Evolutionary conservation across 1,140 invertebrate genomes (phyloP).

Genomic region (Hypsibius dujardini): DNA sequence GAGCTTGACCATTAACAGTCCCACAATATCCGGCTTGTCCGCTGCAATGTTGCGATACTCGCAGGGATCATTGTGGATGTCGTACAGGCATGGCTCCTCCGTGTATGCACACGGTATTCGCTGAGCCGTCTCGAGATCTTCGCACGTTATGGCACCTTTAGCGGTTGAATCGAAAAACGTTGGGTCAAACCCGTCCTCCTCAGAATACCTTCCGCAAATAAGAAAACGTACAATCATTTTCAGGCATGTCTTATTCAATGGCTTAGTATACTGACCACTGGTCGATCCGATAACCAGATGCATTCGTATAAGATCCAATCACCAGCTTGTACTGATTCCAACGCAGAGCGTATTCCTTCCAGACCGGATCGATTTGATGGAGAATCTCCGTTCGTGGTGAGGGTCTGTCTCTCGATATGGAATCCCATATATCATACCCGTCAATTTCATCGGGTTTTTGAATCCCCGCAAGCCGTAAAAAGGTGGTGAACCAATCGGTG

Average conservation of each 20-base stretch:
- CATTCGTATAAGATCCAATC: not conserved
- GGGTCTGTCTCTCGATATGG: conserved; percentile 23
- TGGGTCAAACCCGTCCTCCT: not conserved
- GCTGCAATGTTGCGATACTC: not conserved
- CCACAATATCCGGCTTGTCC: not conserved
- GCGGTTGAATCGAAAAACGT: not conserved
- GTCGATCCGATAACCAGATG: not conserved
- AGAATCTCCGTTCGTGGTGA: conserved; percentile 27
- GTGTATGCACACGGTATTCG: not conserved
- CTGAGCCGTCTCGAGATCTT: too few species aligned
- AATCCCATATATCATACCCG: conserved; percentile 27
- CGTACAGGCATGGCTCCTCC: not conserved
- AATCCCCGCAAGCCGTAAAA: conserved; percentile 34
- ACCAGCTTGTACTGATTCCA: conserved; percentile 21
- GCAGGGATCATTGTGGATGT: not conserved
- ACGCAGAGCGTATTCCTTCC: conserved; percentile 25
- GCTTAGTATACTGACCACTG: not conserved
- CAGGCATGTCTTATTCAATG: not conserved
- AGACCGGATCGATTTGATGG: conserved; percentile 29
- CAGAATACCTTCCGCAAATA: not conserved
- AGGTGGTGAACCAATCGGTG: conserved; percentile 71
- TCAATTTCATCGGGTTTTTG: conserved; percentile 25
- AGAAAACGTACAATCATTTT: not conserved
- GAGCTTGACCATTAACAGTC: not conserved
- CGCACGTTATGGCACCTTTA: too few species aligned